Evolutionary conservation across 1,140 invertebrate species (phyloP), one percentile per base, ranked within the genome.

Genomic region (Oedothorax gibbosus): DNA sequence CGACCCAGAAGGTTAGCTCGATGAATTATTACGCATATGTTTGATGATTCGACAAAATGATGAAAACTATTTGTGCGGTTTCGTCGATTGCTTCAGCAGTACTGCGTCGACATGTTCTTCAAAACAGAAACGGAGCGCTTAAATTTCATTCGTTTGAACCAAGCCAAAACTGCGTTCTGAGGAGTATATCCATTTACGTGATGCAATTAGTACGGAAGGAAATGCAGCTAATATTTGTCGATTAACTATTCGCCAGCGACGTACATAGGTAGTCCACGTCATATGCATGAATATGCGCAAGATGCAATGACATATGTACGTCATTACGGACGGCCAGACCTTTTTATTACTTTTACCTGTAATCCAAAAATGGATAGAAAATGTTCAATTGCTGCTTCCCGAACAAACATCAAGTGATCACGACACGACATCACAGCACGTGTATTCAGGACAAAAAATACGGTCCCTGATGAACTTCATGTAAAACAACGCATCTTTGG

Each of bases 231-330:
- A 75, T 10, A 50, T 79, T 8, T 85, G 86, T 51, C n/a, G 62
- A 71, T 9, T 56, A 9, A 65, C n/a, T 5, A 76, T 76, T 62
- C 62, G 50, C 62, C 85, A 53, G 80, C 87, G 15, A 73, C 87
- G 10, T 91, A 88, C 86, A 86, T 78, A 21, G 89, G 89, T 10
- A 87, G 90, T 85, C 90, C 90, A 60, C 85, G 91, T 54, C 83
- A 89, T 71, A 91, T 91, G 89, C 88, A 91, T 15, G 83, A 90
- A 85, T 66, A 87, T 18, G 88, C 88, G 51, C 90, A 91, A 87
- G 91, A 92, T 88, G 89, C 90, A 7, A 91, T 92, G 89, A 86
- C 89, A 14, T 92, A 92, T 87, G 92, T 93, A n/a, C 87, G 90
- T 15, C 84, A 87, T 56, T 90, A 89, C 88, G 91, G 92, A 18